Base-by-base conservation (phyloP, 1,140 invertebrate genomes). In the Heliconius hermathena region DNA sequence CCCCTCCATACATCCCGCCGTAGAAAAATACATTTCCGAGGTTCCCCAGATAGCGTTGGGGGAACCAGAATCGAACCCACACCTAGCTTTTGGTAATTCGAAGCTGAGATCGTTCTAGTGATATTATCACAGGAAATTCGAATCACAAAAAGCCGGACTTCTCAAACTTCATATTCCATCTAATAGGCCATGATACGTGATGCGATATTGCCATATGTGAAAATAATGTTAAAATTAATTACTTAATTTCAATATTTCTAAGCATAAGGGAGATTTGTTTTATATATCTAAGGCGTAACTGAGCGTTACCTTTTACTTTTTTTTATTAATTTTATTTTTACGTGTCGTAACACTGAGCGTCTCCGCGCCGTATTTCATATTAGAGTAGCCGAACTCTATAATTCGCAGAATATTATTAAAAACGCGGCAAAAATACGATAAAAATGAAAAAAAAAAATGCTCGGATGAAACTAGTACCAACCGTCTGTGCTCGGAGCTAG, bases 181-280 rank as follows among this genome's bases (percentile, higher is more conserved):
- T 81, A 84, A 84, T 82, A 88, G 87, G 87, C 87, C 88, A 82
- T 85, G 74, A 74, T 79, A 77, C 46, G 71, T 84, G 81, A 82
- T 81, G 81, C 84, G 83, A 81, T 83, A 82, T 86, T 84, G 84
- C 83, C 83, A 83, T 82, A 71, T 71, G 79, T 84, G 73, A 80
- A 84, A 85, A 87, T 78, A 81, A 82, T 78, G 70, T 75, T 46
- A 82, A 77, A 83, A 77, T 83, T 80, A 54, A 82, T 60, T 60
- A n/a, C n/a, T 60, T 26, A 26, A 86, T 78, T 82, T 76, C 79
- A 80, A 81, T 70, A 83, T 77, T 79, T 74, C 77, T 80, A 88
- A 89, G 84, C 87, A 82, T 82, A 83, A 83, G 84, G 81, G 82
- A 83, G 77, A 78, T 81, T 82, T 75, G 83, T 71, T 80, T 79